phyloP scores from a whole-genome alignment of 53 echinoderm and acorn worm genomes.

The Astropecten irregularis region DNA sequence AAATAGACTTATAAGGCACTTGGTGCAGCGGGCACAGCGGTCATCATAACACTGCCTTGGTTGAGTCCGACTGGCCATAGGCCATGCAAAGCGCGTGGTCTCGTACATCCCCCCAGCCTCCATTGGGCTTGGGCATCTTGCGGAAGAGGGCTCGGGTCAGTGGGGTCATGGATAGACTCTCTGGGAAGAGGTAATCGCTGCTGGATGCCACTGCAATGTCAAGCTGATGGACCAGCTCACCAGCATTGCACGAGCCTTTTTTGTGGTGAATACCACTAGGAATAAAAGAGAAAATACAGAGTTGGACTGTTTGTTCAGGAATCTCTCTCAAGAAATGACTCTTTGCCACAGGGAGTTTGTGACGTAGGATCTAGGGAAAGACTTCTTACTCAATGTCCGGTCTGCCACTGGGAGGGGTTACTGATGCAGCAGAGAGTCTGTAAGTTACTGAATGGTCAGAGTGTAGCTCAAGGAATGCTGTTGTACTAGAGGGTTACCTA shows the following conservation, averaged over 20 bases:
- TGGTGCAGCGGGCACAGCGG: not conserved
- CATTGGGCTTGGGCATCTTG: conserved; percentile 85
- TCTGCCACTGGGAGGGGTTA: too few relatives aligned
- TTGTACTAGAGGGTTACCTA: too few relatives aligned
- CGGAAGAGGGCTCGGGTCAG: conserved; percentile 73
- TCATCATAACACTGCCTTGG: conserved; percentile 18
- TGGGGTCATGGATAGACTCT: conserved; percentile 57
- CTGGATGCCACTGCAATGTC: conserved; percentile 64
- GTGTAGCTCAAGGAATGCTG: too few relatives aligned
- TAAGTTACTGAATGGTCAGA: too few relatives aligned
- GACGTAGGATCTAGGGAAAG: too few relatives aligned
- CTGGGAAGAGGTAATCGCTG: conserved; percentile 72
- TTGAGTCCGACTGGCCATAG: conserved; percentile 53
- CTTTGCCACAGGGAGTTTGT: too few relatives aligned
- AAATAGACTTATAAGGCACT: conserved; percentile 19
- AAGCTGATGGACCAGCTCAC: conserved; percentile 73
- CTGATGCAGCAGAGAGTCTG: too few relatives aligned
- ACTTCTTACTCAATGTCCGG: too few relatives aligned
- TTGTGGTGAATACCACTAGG: conserved; percentile 99
- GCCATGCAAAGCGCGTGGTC: conserved; percentile 91
- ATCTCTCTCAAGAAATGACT: too few relatives aligned
- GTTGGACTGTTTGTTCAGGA: too few relatives aligned
- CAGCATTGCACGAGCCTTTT: conserved; percentile 88
- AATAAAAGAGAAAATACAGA: too few relatives aligned
- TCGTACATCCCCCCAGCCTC: conserved; percentile 96